phyloP scores from a whole-genome alignment of 2,113 vertebrate genomes.

The Ursus arctos region DNA sequence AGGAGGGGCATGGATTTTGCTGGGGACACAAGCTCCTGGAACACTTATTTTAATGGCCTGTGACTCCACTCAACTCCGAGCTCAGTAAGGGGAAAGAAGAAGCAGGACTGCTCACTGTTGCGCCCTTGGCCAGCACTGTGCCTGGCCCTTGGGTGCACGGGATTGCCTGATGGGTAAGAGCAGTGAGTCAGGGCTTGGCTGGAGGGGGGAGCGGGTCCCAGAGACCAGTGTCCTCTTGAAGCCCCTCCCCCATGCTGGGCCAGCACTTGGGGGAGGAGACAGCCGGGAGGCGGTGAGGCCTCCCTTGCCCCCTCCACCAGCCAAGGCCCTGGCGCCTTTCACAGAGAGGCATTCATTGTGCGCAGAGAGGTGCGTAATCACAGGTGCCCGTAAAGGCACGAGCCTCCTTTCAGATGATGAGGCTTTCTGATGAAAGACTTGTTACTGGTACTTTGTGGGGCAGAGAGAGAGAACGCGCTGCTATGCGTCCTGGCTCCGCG shows the following conservation, averaged over 20 bases:
- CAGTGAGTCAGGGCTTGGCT: not conserved
- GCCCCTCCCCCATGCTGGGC: too few relatives aligned
- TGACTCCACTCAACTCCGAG: not conserved
- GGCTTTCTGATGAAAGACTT: constrained; percentile 70
- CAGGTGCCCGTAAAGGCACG: not conserved
- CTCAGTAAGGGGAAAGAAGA: not conserved
- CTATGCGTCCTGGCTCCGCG: not conserved
- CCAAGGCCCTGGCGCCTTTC: not conserved
- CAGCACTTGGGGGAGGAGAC: not conserved
- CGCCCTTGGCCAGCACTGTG: not conserved
- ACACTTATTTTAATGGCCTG: not conserved
- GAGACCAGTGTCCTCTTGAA: not conserved
- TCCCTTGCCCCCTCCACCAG: not conserved
- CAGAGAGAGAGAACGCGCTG: constrained; percentile 42
- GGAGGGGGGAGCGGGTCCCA: not conserved
- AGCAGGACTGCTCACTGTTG: not conserved
- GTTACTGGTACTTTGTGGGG: constrained; percentile 49
- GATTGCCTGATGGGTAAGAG: not conserved
- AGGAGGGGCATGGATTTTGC: not conserved
- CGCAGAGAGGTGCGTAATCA: not conserved
- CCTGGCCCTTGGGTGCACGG: not conserved
- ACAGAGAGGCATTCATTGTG: not conserved
- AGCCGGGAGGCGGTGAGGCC: not conserved
- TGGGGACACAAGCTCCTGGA: not conserved
- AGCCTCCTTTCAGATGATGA: not conserved